Evolutionary conservation across 2,888 invertebrate species (phyloP).

Genomic region (Drosophila niveifrons): DNA sequence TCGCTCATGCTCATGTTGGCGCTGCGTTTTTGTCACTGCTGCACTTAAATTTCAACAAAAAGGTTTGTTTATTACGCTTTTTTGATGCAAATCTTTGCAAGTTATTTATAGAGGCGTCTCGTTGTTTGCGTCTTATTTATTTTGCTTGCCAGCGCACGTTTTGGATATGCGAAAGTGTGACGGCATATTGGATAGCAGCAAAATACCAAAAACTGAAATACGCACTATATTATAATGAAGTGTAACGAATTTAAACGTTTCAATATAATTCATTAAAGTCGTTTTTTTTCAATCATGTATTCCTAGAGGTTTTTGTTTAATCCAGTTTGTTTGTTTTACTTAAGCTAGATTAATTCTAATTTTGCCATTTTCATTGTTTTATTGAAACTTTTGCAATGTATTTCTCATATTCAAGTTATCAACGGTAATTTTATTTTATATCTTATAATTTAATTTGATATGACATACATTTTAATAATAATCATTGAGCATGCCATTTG

Average conservation of each 20-base stretch:
- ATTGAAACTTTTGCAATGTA: neutral
- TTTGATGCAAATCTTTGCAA: constrained; percentile 12
- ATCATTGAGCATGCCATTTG: neutral
- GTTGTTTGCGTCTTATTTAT: constrained; percentile 26
- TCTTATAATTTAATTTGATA: neutral
- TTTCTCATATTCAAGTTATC: neutral
- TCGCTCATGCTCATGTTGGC: constrained; percentile 90
- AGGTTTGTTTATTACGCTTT: constrained; percentile 3
- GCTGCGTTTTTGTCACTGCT: neutral
- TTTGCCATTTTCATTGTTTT: too few relatives aligned
- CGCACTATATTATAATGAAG: neutral
- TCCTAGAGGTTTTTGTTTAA: too few relatives aligned
- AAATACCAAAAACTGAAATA: constrained; percentile 21
- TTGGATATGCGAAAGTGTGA: constrained; percentile 25
- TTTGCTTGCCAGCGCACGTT: constrained; percentile 65
- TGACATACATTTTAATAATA: too few relatives aligned
- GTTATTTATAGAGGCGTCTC: constrained; percentile 20
- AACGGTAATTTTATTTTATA: neutral
- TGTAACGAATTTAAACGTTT: too few relatives aligned
- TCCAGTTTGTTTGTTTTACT: too few relatives aligned
- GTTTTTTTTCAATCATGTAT: too few relatives aligned
- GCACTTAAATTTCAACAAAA: neutral
- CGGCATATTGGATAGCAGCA: neutral
- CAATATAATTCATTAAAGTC: too few relatives aligned
- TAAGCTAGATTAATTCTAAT: too few relatives aligned